Percentiles rank a stretch among this genome's conserved stretches.
phyloP scores from a whole-genome alignment of 2,797 vertebrate genomes.

The Phataginus tricuspis region DNA sequence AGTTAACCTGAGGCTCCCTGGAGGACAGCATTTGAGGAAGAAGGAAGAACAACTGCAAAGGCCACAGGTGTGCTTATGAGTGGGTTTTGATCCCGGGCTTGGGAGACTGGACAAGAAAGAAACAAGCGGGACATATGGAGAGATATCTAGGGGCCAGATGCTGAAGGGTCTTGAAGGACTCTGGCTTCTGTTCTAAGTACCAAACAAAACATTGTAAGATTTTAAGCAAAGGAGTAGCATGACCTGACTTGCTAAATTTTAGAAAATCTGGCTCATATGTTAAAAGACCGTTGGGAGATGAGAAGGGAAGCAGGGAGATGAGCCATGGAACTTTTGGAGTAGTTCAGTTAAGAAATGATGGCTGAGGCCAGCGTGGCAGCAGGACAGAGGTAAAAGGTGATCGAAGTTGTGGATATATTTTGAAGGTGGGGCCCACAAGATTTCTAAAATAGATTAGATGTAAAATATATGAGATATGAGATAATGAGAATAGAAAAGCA shows the following conservation, averaged over 20 bases:
- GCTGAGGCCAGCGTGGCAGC: neutral
- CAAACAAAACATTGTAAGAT: neutral
- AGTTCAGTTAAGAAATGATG: neutral
- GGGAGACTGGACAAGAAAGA: neutral
- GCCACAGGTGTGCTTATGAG: neutral
- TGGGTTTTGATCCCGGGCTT: neutral
- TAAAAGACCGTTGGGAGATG: neutral
- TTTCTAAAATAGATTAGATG: neutral
- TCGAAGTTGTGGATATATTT: neutral
- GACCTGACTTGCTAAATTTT: neutral
- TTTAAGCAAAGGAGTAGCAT: neutral
- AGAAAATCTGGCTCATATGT: neutral
- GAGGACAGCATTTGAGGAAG: neutral
- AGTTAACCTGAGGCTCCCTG: neutral
- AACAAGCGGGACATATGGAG: neutral
- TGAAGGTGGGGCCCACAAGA: neutral
- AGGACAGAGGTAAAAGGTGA: neutral
- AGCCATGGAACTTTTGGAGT: neutral
- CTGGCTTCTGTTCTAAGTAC: neutral
- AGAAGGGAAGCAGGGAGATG: neutral
- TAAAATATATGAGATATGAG: neutral
- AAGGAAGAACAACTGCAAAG: neutral
- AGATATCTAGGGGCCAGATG: neutral
- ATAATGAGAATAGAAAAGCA: neutral
- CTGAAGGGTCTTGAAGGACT: neutral